Base-by-base conservation (phyloP, 2,113 vertebrate species). In the Narcine bancroftii region DNA sequence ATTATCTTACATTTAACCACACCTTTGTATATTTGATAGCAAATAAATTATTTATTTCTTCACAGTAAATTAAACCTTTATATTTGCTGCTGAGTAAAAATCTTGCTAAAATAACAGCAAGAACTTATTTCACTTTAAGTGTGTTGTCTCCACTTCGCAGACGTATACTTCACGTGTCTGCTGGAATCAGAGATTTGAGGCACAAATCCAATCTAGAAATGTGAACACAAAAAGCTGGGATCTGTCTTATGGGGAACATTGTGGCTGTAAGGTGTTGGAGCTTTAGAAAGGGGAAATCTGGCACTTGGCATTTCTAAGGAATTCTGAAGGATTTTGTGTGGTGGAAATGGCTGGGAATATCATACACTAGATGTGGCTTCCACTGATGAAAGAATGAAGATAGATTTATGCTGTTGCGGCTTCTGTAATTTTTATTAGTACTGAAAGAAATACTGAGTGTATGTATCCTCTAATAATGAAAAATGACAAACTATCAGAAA, bases 41-140 rank as follows among this genome's bases (percentile, higher is more conserved):
- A 36, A 36, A 66, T 89, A 6, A 89, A 89, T 89, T 36, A 87
- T 89, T 24, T 63, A 60, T 19, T 91, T 91, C 47, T 60, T 91
- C 45, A 42, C 36, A 15, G 26, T 91, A 21, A 71, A 69, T 69
- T 6, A 47, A 91, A 91, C 9, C 63, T 69, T 91, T 69, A 69
- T 11, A 36, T 69, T 91, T 69, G 89, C 65, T 71, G 29, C 17
- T 91, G 65, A 91, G 42, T 69, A 71, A 69, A 4, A 91, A 69
- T 91, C 39, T 26, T 45, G 42, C 42, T 24, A 47, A n/a, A 91
- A 13, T 33, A 71, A 69, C 45, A 66, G 2, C 60, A 65, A 66
- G 24, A 10, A 4, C 42, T 10, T 19, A 45, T 76, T 76, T 76
- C 75, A 19, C 42, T 42, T 36, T 39, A 76, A 39, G 36, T 26